Base-by-base conservation (phyloP, 1,140 invertebrate genomes). In the Temnothorax curvispinosus region DNA sequence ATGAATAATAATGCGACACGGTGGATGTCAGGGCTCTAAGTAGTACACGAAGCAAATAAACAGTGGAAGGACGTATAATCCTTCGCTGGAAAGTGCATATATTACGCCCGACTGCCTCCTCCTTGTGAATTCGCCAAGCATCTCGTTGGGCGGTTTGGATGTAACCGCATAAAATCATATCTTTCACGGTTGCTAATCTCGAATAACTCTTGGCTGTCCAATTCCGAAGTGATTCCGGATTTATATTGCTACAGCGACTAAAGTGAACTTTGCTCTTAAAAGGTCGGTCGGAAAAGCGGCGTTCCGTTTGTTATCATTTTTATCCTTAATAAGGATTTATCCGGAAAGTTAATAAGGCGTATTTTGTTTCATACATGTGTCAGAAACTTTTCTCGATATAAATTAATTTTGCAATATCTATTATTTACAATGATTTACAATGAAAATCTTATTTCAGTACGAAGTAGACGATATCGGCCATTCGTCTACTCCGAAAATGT, bases 1-100 rank as follows among this genome's bases (percentile, higher is more conserved):
- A 87, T 90, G 89, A 90, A 90, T 90, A 90, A 87, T 90, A 90
- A 90, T 87, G 88, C 78, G 75, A 89, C 80, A 78, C 85, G 88
- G 67, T 76, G 65, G 74, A 85, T 80, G 82, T 89, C 74, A 35
- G 52, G 62, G 82, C 65, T 87, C 47, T 78, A 89, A 89, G 50
- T 84, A 84, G 80, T 89, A 89, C 72, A 50, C 69, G 50, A 35
- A 75, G 60, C 74, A 38, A 52, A 52, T 78, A 76, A 89, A 89
- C 77, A 86, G 35, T 75, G 65, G 88, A 87, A 85, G 54, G 67
- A 88, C 84, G 72, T 86, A 80, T 58, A 80, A 89, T 80, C 52
- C 60, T 72, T 35, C 50, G 56, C 62, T 27, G 86, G 38, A 62
- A 56, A 56, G 71, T 44, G 78, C 78, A 81, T 50, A 75, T 47